Conservation (phyloP, 2,113 vertebrate species). For the Chamaetylas fuelleborni region DNA sequence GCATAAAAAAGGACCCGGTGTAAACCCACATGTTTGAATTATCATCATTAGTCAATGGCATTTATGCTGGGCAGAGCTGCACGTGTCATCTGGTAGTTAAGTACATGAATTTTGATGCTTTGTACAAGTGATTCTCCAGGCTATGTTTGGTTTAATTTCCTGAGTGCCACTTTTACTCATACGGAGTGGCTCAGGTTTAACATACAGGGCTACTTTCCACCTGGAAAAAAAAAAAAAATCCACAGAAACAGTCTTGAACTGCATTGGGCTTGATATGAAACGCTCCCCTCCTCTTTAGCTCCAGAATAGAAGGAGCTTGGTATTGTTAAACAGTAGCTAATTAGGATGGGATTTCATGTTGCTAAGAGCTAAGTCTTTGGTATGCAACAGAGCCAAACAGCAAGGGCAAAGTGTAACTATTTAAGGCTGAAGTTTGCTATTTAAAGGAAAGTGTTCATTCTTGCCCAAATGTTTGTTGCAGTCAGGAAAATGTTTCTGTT, state of each 20-base stretch:
- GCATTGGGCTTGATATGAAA: neutral
- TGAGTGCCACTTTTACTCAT: neutral
- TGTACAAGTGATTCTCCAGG: neutral
- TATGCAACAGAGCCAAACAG: constrained; percentile 53
- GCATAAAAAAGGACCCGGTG: neutral
- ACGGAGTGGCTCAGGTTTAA: neutral
- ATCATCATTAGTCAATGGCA: neutral
- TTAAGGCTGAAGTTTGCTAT: constrained; percentile 57
- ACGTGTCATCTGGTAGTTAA: neutral
- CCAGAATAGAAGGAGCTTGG: constrained; percentile 57
- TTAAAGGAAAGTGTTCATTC: constrained; percentile 15
- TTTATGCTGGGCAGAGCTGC: neutral
- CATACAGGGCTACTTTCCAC: neutral
- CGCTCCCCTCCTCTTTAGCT: constrained; percentile 34
- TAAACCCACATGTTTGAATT: neutral
- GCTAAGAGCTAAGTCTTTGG: constrained; percentile 69
- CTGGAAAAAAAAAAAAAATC: neutral
- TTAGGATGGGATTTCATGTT: constrained; percentile 72
- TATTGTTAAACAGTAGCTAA: constrained; percentile 73
- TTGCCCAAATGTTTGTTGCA: neutral
- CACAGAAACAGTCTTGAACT: neutral
- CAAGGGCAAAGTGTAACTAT: constrained; percentile 61
- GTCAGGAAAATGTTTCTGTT: neutral
- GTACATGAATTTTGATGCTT: neutral
- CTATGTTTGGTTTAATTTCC: neutral